phyloP scores from a whole-genome alignment of 2,888 invertebrate genomes.

The Coelogynopora nodosa region DNA sequence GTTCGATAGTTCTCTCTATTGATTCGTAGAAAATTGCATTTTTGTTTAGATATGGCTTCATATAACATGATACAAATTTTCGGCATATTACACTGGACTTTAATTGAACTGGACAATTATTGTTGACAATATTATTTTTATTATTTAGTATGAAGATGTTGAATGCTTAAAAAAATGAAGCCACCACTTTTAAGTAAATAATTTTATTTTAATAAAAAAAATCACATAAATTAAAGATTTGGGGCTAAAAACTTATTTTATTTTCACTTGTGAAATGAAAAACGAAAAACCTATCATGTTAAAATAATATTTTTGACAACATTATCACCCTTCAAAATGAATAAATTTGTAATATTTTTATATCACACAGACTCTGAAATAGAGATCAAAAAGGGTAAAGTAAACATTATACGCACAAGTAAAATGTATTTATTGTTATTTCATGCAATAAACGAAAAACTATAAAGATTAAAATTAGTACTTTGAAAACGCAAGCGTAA shows the following conservation, averaged over 20 bases:
- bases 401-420: constrained; percentile 1
- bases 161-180: background rate
- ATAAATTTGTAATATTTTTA: constrained; percentile 7
- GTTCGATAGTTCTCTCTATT: background rate
- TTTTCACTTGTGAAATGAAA: constrained; percentile 25
- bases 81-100: background rate
- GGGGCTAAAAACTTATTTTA: background rate
- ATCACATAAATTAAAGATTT: background rate
- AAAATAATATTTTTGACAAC: constrained; percentile 7
- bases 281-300: constrained; percentile 22
- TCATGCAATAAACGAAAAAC: constrained; percentile 10
- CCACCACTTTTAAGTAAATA: background rate
- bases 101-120: background rate
- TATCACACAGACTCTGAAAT: background rate
- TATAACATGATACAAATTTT: background rate
- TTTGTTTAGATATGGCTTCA: background rate
- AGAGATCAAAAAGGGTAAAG: background rate
- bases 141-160: background rate
- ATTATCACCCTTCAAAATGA: constrained; percentile 7
- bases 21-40: background rate
- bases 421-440: constrained; percentile 5
- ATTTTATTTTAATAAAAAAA: background rate
- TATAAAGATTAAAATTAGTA: constrained; percentile 30
- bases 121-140: background rate
- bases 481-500: constrained; percentile 6